Evolutionary conservation across 2,113 vertebrate genomes (phyloP).

Genomic region (Anoplopoma fimbria): DNA sequence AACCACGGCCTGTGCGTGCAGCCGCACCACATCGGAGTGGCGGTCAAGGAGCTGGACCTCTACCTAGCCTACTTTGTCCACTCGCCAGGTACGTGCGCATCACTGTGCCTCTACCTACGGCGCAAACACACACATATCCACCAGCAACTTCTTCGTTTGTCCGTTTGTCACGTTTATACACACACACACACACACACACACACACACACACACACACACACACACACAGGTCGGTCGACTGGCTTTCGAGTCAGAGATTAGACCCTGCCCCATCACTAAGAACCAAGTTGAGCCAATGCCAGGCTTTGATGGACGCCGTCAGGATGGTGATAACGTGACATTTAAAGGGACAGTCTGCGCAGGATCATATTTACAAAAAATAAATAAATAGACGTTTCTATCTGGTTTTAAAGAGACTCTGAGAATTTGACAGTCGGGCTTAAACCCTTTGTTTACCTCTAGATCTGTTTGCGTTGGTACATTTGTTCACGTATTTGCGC

Average conservation of each 20-base stretch:
- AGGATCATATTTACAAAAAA: constrained; percentile 1
- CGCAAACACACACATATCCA: not conserved
- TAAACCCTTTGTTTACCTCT: constrained; percentile 72
- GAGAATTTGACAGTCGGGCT: constrained; percentile 59
- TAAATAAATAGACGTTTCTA: constrained; percentile 14
- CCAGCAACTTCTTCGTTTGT: too few species aligned
- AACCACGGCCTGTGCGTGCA: constrained; percentile 98
- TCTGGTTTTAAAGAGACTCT: constrained; percentile 65
- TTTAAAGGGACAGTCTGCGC: constrained; percentile 43
- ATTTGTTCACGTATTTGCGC: constrained; percentile 79
- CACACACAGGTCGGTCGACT: constrained; percentile 24
- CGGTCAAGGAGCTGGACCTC: constrained; percentile 99
- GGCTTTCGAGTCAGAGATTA: constrained; percentile 40
- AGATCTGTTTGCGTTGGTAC: constrained; percentile 67
- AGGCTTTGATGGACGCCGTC: constrained; percentile 52
- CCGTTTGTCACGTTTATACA: too few species aligned
- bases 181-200: constrained; percentile 9
- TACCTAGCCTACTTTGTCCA: constrained; percentile 99
- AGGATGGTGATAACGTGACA: constrained; percentile 38
- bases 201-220: constrained; percentile 19
- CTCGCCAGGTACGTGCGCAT: constrained; percentile 93
- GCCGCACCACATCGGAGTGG: constrained; percentile 98
- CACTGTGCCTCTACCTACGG: not conserved
- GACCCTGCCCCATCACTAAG: constrained; percentile 29
- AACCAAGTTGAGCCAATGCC: constrained; percentile 25